phyloP scores from a whole-genome alignment of 1,140 invertebrate species.

The Lordiphosa stackelbergi region DNA sequence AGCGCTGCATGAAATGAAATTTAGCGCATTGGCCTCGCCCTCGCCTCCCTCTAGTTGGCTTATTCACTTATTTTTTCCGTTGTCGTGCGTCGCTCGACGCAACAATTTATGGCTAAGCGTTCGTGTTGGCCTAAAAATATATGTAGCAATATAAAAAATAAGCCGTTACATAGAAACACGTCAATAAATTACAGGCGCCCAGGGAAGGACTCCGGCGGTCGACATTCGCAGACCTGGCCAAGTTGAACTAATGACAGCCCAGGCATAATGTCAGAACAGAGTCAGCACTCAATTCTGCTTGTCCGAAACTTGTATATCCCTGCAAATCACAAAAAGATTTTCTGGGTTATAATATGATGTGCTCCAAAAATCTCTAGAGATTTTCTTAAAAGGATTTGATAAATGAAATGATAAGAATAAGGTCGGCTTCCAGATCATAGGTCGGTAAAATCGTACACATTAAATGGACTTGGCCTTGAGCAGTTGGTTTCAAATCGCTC shows the following conservation, averaged over 20 bases:
- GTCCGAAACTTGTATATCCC: too few relatives aligned
- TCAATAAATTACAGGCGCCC: conserved; percentile 60
- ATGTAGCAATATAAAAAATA: conserved; percentile 19
- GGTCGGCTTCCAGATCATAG: too few relatives aligned
- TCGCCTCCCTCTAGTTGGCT: conserved; percentile 29
- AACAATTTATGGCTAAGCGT: conserved; percentile 68
- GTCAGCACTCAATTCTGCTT: too few relatives aligned
- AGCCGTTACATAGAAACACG: conserved; percentile 58
- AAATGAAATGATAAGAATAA: too few relatives aligned
- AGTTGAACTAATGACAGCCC: conserved; percentile 55
- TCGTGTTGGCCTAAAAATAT: conserved; percentile 57
- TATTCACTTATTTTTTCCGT: conserved; percentile 12
- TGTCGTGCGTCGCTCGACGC: conserved; percentile 43
- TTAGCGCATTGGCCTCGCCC: conserved; percentile 50
- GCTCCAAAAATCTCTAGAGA: too few relatives aligned
- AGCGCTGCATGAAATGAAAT: conserved; percentile 70
- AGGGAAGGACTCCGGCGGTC: conserved; percentile 1
- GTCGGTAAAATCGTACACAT: too few relatives aligned
- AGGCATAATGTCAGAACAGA: conserved; percentile 12
- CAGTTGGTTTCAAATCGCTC: too few relatives aligned
- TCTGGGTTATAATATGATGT: too few relatives aligned
- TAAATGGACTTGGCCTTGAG: too few relatives aligned
- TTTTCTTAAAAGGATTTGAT: too few relatives aligned
- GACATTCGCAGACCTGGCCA: conserved; percentile 27
- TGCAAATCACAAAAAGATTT: too few relatives aligned